Conservation (phyloP, 2,797 vertebrate species). For the Gymnodraco acuticeps region DNA sequence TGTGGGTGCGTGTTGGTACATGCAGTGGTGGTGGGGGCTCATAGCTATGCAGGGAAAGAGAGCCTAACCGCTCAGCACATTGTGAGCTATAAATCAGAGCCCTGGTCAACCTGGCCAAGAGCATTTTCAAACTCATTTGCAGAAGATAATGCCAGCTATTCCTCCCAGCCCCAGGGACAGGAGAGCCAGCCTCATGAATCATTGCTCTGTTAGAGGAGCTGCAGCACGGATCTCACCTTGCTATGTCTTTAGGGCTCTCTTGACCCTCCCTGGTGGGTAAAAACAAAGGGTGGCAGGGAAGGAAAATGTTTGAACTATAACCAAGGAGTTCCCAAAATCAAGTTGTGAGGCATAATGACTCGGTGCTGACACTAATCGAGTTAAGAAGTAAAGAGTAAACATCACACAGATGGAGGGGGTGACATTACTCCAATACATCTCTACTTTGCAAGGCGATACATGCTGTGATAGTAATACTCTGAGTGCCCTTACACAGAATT, state of each 20-base stretch:
- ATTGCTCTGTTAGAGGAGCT: slow-evolving; percentile 81
- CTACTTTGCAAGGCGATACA: too few relatives aligned
- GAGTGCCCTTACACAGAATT: too few relatives aligned
- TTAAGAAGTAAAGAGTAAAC: too few relatives aligned
- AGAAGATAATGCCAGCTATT: slow-evolving; percentile 86
- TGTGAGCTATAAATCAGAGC: slow-evolving; percentile 84
- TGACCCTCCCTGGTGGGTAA: slow-evolving; percentile 63
- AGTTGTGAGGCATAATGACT: slow-evolving; percentile 29
- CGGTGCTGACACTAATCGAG: slow-evolving; percentile 21
- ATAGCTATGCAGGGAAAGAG: slow-evolving; percentile 57
- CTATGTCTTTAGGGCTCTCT: slow-evolving; percentile 67
- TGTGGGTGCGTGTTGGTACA: slow-evolving; percentile 41
- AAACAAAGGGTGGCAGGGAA: slow-evolving; percentile 42
- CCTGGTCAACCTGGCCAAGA: slow-evolving; percentile 84
- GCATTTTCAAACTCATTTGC: slow-evolving; percentile 87
- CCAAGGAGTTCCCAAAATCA: slow-evolving; percentile 39
- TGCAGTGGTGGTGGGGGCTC: slow-evolving; percentile 31
- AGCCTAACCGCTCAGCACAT: slow-evolving; percentile 68
- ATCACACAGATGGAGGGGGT: too few relatives aligned
- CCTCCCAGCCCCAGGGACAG: slow-evolving; percentile 77
- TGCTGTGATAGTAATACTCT: too few relatives aligned
- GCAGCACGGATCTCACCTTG: slow-evolving; percentile 76
- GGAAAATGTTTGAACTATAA: slow-evolving; percentile 46
- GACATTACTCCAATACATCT: too few relatives aligned
- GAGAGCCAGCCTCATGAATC: slow-evolving; percentile 82